Base-by-base conservation (phyloP, 2,113 vertebrate species). In the Emydura subglobosa region DNA sequence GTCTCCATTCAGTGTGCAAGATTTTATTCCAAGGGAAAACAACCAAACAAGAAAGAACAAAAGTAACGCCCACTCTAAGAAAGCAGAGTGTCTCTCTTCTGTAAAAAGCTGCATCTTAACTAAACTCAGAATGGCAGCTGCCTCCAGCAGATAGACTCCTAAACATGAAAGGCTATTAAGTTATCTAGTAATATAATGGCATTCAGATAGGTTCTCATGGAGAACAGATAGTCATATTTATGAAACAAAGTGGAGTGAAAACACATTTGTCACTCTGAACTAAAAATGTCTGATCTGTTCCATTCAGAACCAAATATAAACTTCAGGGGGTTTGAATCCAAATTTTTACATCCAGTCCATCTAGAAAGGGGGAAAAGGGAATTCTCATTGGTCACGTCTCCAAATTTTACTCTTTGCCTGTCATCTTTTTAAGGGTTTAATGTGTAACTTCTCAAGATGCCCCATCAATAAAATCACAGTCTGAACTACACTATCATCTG, bases 331-430 rank as follows among this genome's bases (percentile, higher is more conserved):
- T 93, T 95, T 95, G 95, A 82, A 83, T 54, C 12, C 42, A 87
- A 34, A 27, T 44, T 90, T 91, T 78, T 79, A 74, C 39, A 74
- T 94, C 54, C 25, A 12, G 90, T 85, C 47, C 88, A 55, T 51
- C 90, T 87, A 0, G 3, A 72, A 95, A 86, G 27, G 22, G 78
- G 96, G 79, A 34, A 85, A 83, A 87, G 92, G 50, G 89, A 91
- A 82, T 83, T n/a, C 72, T 92, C 17, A 84, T 68, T 82, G 4
- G 7, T 87, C 79, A 91, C 92, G 88, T 51, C 49, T 82, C 31
- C 80, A 59, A 31, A 27, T 94, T 94, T 68, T 87, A 91, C 82
- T 94, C 88, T 93, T 95, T 93, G 83, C 42, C 82, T 89, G 68
- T 65, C 72, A 79, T 34, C 55, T 31, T 42, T 42, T 79, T 72